Conservation (phyloP, 2,797 vertebrate genomes). For the Tangara arthus region DNA sequence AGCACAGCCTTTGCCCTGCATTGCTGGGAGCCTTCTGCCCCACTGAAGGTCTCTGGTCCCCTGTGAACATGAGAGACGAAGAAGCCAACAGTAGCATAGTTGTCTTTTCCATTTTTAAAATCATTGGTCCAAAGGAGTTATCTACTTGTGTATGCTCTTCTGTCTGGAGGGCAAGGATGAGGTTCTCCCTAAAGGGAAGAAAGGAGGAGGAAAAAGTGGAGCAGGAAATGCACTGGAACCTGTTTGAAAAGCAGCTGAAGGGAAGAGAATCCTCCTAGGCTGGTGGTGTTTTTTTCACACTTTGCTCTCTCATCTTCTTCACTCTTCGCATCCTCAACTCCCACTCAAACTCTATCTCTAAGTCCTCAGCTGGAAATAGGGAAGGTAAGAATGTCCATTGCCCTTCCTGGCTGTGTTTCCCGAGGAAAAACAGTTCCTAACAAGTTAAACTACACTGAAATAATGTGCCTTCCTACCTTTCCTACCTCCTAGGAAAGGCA, state of each 20-base stretch:
- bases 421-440: background rate
- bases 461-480: too few species aligned
- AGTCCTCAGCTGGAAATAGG: background rate
- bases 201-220: background rate
- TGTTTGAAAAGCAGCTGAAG: background rate
- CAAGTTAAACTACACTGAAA: too few species aligned
- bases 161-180: background rate
- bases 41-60: background rate
- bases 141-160: background rate
- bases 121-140: background rate
- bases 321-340: background rate
- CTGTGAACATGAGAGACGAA: fast-evolving
- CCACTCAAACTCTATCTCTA: background rate
- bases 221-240: background rate
- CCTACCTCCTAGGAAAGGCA: background rate
- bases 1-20: background rate
- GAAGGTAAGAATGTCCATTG: background rate
- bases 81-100: background rate
- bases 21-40: background rate
- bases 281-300: background rate
- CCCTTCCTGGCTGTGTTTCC: background rate
- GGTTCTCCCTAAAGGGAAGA: background rate
- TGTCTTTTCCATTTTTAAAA: background rate
- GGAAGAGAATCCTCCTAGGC: background rate
- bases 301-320: background rate